Conservation (phyloP, 2,797 vertebrate species). For the Allobates femoralis region DNA sequence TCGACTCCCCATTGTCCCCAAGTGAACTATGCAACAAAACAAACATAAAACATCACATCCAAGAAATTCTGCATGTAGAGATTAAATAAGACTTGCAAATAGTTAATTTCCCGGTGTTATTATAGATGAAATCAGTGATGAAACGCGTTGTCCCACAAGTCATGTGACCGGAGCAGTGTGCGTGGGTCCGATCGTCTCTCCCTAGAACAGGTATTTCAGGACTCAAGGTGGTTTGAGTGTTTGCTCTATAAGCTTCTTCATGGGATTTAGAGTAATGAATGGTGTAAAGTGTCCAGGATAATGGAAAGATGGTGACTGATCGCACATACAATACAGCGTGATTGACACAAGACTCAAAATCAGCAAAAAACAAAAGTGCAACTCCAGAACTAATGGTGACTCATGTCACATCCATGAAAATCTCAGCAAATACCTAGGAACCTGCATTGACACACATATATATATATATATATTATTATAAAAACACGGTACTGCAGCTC, state of each 20-base stretch:
- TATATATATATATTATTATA: too few species aligned
- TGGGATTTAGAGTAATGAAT: neutral
- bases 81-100: neutral
- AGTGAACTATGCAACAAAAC: neutral
- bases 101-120: neutral
- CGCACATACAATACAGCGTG: neutral
- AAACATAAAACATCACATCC: neutral
- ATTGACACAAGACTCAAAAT: neutral
- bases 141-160: slow-evolving; percentile 10
- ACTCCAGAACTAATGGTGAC: too few species aligned
- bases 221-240: slow-evolving; percentile 8
- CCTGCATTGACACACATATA: too few species aligned
- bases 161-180: neutral
- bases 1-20: too few species aligned
- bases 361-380: too few species aligned
- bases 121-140: slow-evolving; percentile 15
- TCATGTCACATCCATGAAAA: too few species aligned
- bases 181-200: slow-evolving; percentile 16
- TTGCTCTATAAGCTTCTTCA: slow-evolving; percentile 31
- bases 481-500: too few species aligned
- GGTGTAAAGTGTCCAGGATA: neutral
- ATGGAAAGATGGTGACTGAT: neutral
- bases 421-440: too few species aligned
- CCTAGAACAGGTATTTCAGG: slow-evolving; percentile 53
- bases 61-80: neutral